phyloP scores from a whole-genome alignment of 1,140 invertebrate species.

The Lysiphlebus fabarum region DNA sequence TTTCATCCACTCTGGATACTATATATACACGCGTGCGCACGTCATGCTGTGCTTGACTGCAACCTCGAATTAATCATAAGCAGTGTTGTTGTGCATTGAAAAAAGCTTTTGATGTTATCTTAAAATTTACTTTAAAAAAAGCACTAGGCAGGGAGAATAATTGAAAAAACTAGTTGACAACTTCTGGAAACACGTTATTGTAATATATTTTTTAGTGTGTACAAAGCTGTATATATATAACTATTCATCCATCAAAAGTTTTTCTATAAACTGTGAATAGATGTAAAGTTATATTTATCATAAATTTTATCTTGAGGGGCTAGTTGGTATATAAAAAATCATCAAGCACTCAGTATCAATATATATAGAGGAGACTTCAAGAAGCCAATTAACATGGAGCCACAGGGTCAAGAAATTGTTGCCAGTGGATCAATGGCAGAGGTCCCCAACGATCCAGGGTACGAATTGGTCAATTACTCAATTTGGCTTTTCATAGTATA shows the following conservation, averaged over 20 bases:
- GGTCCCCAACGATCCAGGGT: conserved; percentile 88
- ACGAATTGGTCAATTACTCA: conserved; percentile 51
- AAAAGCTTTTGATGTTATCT: background rate
- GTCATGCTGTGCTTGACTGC: conserved; percentile 9
- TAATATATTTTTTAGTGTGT: too few species aligned
- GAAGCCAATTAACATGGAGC: conserved; percentile 57
- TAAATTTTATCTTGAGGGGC: too few species aligned
- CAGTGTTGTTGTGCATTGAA: background rate
- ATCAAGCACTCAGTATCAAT: background rate
- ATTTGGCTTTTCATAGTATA: too few species aligned
- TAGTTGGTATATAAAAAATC: background rate
- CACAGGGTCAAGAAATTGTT: conserved; percentile 69
- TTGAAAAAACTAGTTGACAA: too few species aligned
- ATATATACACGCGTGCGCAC: conserved; percentile 1
- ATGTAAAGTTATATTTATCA: too few species aligned
- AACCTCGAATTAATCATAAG: background rate
- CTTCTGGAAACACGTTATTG: too few species aligned
- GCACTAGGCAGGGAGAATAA: too few species aligned
- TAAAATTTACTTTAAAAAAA: background rate
- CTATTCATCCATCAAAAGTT: too few species aligned
- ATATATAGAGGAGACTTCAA: background rate
- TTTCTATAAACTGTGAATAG: too few species aligned
- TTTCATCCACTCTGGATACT: background rate
- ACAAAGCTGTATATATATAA: too few species aligned
- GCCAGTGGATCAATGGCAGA: conserved; percentile 74